These are phyloP conservation scores for Lophius americanus DNA, from an alignment of 2,797 vertebrate species.

Conservation along the genomic window DNA sequence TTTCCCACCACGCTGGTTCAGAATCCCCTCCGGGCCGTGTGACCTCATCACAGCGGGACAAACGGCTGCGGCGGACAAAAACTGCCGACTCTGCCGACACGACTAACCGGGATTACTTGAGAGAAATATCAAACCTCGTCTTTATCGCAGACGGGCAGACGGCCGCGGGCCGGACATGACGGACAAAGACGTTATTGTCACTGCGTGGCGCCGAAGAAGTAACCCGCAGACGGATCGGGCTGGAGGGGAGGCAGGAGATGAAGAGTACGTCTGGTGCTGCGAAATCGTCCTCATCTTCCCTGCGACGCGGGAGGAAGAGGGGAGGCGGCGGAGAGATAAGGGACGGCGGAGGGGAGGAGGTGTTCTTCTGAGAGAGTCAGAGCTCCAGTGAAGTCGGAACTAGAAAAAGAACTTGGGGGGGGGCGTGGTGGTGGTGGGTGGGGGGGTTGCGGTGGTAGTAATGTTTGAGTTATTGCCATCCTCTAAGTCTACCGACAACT, in stretches of 20 bases:
- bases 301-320: slow-evolving; percentile 17
- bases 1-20: neutral
- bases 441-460: too few species aligned
- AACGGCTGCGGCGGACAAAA: slow-evolving; percentile 16
- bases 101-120: slow-evolving; percentile 33
- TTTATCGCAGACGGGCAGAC: slow-evolving; percentile 39
- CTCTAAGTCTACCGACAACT: too few species aligned
- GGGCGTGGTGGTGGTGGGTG: too few species aligned
- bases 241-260: neutral
- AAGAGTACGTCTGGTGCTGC: slow-evolving; percentile 1
- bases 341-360: neutral
- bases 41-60: neutral
- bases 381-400: slow-evolving; percentile 9
- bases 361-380: neutral
- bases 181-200: slow-evolving; percentile 15
- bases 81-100: slow-evolving; percentile 17
- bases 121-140: slow-evolving; percentile 48
- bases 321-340: slow-evolving; percentile 15
- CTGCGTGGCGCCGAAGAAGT: neutral
- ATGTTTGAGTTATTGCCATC: too few species aligned
- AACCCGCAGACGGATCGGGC: slow-evolving; percentile 17
- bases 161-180: slow-evolving; percentile 18
- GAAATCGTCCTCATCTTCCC: slow-evolving; percentile 52
- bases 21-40: slow-evolving; percentile 13
- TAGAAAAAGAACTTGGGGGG: too few species aligned